phyloP scores from a whole-genome alignment of 2,888 invertebrate species.

The Buathra laborator region DNA sequence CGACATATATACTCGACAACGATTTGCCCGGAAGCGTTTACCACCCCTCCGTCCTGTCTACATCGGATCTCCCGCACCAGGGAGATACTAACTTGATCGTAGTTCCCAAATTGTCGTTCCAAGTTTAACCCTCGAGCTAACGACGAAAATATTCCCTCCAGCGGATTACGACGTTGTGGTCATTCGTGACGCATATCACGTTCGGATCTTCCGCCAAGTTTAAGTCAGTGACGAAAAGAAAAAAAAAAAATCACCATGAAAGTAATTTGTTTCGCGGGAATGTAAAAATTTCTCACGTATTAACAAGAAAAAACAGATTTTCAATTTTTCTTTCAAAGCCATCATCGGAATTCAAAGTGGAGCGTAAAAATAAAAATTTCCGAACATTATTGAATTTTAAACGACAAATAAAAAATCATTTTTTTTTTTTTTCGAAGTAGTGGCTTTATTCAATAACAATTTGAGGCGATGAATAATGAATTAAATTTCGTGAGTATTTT shows the following conservation, averaged over 20 bases:
- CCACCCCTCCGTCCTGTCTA: constrained; percentile 12
- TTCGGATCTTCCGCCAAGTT: not conserved
- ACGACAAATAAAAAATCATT: no score
- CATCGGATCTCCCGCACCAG: not conserved
- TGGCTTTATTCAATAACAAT: not conserved
- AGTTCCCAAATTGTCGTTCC: constrained; percentile 14
- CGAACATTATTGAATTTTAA: no score
- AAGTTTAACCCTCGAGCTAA: not conserved
- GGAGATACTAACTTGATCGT: constrained; percentile 27
- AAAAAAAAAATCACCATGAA: not conserved
- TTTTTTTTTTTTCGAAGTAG: no score
- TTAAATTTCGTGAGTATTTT: not conserved
- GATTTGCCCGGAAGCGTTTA: constrained; percentile 41
- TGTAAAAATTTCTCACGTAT: no score
- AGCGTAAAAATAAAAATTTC: no score
- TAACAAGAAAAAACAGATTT: no score
- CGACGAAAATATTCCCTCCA: constrained; percentile 5
- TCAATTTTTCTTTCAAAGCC: no score
- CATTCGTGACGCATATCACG: not conserved
- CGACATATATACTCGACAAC: constrained; percentile 15
- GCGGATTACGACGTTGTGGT: not conserved
- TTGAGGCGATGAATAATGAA: not conserved
- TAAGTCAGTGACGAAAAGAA: not conserved
- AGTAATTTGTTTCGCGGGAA: no score
- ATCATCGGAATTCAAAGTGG: no score